Conservation (phyloP, 2,113 vertebrate genomes). For the Maccullochella peelii region DNA sequence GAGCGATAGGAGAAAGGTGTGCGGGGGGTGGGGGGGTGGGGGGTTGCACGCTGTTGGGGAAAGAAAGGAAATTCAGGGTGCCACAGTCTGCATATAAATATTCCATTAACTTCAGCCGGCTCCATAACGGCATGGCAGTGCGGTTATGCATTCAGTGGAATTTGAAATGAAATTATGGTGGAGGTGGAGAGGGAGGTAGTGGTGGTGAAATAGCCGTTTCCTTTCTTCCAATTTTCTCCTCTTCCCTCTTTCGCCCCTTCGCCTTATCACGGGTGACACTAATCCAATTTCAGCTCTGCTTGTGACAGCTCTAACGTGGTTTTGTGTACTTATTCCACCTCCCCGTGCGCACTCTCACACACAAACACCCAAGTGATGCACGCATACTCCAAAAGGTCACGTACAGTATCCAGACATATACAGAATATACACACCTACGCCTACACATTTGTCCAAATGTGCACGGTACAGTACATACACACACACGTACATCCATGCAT, state of each 20-base stretch:
- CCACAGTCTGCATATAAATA: conserved; percentile 83
- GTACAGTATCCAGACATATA: conserved; percentile 34
- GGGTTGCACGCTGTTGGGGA: conserved; percentile 43
- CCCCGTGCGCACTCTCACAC: conserved; percentile 5
- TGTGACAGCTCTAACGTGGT: conserved; percentile 79
- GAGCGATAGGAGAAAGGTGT: conserved; percentile 43
- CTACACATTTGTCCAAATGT: background rate
- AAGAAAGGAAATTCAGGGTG: conserved; percentile 67
- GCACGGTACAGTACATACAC: background rate
- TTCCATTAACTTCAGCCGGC: conserved; percentile 83
- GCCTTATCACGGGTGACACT: conserved; percentile 84
- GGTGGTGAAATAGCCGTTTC: conserved; percentile 75
- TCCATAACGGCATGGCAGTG: conserved; percentile 73
- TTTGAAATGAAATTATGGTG: conserved; percentile 85
- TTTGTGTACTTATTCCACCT: conserved; percentile 74
- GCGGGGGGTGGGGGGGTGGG: conserved; percentile 8
- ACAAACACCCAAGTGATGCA: conserved; percentile 35
- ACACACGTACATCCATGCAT: background rate
- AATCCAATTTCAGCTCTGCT: conserved; percentile 83
- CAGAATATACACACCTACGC: background rate
- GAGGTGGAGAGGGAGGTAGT: conserved; percentile 43
- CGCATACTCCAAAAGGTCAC: conserved; percentile 58
- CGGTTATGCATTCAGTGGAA: conserved; percentile 81
- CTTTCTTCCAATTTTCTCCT: conserved; percentile 83
- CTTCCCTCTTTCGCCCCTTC: conserved; percentile 76